These are phyloP conservation scores for Brachyrhaphis roseni DNA, from an alignment of 2,797 vertebrate genomes.

Conservation along the genomic window DNA sequence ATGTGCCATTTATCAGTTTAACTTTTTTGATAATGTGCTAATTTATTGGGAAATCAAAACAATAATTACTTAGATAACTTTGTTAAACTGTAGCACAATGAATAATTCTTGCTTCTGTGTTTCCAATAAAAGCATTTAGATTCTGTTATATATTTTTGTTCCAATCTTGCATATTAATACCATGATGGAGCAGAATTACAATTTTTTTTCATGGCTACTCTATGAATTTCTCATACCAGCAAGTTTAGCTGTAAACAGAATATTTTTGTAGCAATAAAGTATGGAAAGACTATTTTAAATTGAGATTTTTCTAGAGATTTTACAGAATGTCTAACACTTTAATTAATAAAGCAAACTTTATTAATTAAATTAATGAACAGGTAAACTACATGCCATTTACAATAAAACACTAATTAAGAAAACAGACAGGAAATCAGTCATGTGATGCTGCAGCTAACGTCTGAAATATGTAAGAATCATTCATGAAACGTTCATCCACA, in stretches of 20 bases:
- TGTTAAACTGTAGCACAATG: neutral
- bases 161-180: neutral
- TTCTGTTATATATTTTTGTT: neutral
- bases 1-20: neutral
- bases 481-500: neutral
- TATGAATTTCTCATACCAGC: neutral
- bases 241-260: neutral
- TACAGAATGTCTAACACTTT: neutral
- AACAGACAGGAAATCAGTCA: neutral
- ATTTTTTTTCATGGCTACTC: too few species aligned
- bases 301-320: neutral
- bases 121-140: neutral
- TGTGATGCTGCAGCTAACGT: neutral
- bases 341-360: conserved; percentile 1
- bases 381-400: neutral
- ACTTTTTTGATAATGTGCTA: neutral
- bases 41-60: neutral
- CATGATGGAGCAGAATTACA: neutral
- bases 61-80: neutral
- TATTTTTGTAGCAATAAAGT: neutral
- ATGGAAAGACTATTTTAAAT: neutral
- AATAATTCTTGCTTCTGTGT: neutral
- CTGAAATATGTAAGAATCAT: neutral
- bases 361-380: conserved; percentile 8
- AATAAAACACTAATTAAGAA: neutral